Base-by-base conservation (phyloP, 2,797 vertebrate species). In the Phoxinus dragarum region DNA sequence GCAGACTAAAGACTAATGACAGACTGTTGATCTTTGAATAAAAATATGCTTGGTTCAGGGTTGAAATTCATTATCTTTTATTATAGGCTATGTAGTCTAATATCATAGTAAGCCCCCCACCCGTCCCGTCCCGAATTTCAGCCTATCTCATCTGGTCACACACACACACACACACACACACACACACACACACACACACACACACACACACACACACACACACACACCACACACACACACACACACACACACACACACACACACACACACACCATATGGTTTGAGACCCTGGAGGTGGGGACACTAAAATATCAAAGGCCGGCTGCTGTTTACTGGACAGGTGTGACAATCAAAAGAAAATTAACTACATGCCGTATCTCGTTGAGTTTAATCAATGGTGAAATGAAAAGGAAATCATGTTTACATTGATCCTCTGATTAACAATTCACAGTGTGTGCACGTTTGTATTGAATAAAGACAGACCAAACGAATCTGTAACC, bases 221-320 rank as follows among this genome's bases (percentile, higher is more conserved):
- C n/a, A 71, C 47, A 4, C 19, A 12, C 19, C 73, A 84, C 59
- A 68, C 72, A 66, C 72, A 75, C 71, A 66, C 59, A 47, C 40
- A 73, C 69, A 82, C 36, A 80, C 77, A 80, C 59, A 81, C 64
- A 69, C 79, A 81, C 64, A 54, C 67, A 66, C 40, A 83, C 59
- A 84, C 44, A 69, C 73, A 68, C 12, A 27, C 27, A 27, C 27
- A 27, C 27, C 86, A 88, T 86, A 87, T 89, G 89, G 84, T 79
- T 74, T 42, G 66, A 71, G 79, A 88, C 66, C 42, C 72, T 76
- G 47, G 79, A 44, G 64, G 73, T 52, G 64, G 36, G 81, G 54
- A 19, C 78, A 82, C 61, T 82, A 56, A 75, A 76, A 75, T 64
- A 86, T 89, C 74, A 89, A 86, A 88, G 74, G 71, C 69, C 31